Evolutionary conservation across 2,113 vertebrate genomes (phyloP), one percentile per base, ranked within the genome.

Genomic region (Muscicapa adusta): DNA sequence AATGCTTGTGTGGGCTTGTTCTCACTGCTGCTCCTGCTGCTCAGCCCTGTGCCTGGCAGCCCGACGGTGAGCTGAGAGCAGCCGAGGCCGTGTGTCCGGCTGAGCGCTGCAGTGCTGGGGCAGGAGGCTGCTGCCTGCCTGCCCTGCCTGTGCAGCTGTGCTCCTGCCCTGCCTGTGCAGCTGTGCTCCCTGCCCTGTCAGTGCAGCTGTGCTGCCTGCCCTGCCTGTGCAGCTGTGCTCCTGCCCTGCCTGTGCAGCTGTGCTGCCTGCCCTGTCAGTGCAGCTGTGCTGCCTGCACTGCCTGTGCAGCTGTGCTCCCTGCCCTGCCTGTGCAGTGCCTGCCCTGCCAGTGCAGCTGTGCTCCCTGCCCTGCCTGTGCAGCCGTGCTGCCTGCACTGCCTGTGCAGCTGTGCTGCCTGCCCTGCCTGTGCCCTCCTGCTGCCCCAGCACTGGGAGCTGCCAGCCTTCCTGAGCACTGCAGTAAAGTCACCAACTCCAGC

Each of bases 401-500:
- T 17, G 29, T 22, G 20, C 72, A 47, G 85, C 67, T 6, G 18
- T 34, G 74, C 73, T n/a, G 38, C 73, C 28, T 0, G 3, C 1
- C 3, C 38, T 22, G 24, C 42, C 42, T 43, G 42, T 8, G 23
- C 42, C n/a, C 15, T 66, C 24, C 31, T 18, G 42, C 31, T 40
- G 19, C 31, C 47, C 66, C 0, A 0, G 36, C 51, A 5, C 1
- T 1, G 8, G 31, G 18, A 12, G 9, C 8, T 10, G 1, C 74
- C 56, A 31, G 60, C 56, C 57, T 47, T 70, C 45, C 61, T 0
- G 12, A 47, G 62, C 34, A 0, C 1, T 45, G 84, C 45, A 28
- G 31, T 33, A 1, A 29, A 42, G 58, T 51, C 31, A 9, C 8
- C 20, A 74, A 16, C 51, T 62, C 10, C 31, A 12, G 25, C 34